A percentile compares a stretch with the other conserved stretches of the same genome.
Conservation (phyloP, 2,113 vertebrate species). For the Sterrhoptilus dennistouni region DNA sequence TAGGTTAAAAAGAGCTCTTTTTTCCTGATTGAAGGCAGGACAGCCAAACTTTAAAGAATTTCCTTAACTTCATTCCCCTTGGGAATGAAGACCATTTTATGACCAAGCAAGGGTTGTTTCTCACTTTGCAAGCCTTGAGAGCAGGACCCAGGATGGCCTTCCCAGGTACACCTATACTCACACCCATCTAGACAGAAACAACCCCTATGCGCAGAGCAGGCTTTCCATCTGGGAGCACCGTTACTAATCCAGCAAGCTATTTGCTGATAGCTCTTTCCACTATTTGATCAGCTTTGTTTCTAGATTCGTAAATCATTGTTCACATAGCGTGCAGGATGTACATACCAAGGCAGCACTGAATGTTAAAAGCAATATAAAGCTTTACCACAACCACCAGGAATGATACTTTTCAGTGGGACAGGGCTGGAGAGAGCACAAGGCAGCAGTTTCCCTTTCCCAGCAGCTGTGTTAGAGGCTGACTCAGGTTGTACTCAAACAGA, state of each 20-base stretch:
- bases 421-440: background rate
- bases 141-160: background rate
- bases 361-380: background rate
- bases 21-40: background rate
- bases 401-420: background rate
- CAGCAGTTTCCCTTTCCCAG: background rate
- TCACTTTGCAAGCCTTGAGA: background rate
- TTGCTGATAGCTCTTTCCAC: background rate
- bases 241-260: background rate
- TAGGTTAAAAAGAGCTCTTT: background rate
- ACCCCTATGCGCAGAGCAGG: background rate
- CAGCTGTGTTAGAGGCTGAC: background rate
- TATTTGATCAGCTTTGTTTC: background rate
- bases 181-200: background rate
- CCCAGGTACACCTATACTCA: background rate
- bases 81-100: background rate
- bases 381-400: background rate
- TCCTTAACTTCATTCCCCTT: background rate
- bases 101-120: background rate
- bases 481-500: background rate
- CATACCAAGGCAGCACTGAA: background rate
- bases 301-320: background rate
- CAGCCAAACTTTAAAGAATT: background rate
- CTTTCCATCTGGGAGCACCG: background rate
- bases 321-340: background rate